Evolutionary conservation across 2,888 invertebrate genomes (phyloP).

Genomic region (Cryptocephalus primarius): DNA sequence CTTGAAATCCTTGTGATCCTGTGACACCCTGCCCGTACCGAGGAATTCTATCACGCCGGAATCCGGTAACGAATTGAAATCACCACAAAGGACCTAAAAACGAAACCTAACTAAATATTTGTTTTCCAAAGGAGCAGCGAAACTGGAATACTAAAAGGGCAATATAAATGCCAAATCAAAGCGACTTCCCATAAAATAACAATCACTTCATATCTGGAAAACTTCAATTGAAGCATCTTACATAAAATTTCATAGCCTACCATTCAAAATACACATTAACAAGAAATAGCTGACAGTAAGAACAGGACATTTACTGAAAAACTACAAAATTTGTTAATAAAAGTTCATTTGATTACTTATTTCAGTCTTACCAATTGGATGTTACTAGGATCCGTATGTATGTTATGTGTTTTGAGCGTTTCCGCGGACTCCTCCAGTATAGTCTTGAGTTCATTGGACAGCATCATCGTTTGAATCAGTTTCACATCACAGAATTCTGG

Average conservation of each 20-base stretch:
- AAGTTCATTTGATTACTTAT: not conserved
- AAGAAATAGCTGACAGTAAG: no score
- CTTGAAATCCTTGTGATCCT: constrained; percentile 94
- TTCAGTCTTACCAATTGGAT: constrained; percentile 54
- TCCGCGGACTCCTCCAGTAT: constrained; percentile 80
- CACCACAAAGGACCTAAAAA: constrained; percentile 72
- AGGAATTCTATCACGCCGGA: constrained; percentile 97
- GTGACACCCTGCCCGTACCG: constrained; percentile 77
- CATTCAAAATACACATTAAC: no score
- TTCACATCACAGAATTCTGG: constrained; percentile 99
- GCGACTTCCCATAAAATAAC: no score
- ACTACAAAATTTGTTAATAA: no score
- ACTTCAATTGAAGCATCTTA: no score
- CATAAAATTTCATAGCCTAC: no score
- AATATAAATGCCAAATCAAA: no score
- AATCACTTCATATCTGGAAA: no score
- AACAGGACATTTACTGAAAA: no score
- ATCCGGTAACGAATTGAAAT: constrained; percentile 96
- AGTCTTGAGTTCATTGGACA: constrained; percentile 84
- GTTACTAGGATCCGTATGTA: constrained; percentile 60
- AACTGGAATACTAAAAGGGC: no score
- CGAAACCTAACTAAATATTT: not conserved
- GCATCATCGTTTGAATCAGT: constrained; percentile 98
- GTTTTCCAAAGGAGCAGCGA: not conserved
- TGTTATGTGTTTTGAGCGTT: constrained; percentile 55